Evolutionary conservation across 1,140 invertebrate genomes (phyloP).

Genomic region (Apocrypta bakeri): DNA sequence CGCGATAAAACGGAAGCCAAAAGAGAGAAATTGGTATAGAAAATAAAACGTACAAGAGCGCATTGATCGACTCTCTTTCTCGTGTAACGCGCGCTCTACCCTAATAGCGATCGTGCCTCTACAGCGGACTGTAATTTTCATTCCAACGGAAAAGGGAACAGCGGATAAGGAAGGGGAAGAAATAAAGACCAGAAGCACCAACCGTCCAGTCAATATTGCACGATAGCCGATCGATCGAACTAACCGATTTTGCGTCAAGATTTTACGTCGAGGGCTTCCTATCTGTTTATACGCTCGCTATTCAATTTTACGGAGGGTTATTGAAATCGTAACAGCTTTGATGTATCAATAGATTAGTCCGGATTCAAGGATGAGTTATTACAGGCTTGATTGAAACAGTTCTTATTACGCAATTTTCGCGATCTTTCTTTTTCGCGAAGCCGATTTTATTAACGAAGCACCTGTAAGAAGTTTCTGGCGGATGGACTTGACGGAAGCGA

Average conservation of each 20-base stretch:
- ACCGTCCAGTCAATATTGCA: constrained; percentile 14
- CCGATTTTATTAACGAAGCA: not conserved
- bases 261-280: not conserved
- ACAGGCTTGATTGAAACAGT: not conserved
- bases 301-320: constrained; percentile 9
- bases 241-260: not conserved
- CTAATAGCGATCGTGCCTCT: constrained; percentile 57
- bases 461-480: no score
- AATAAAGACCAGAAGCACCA: constrained; percentile 36
- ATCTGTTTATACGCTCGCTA: not conserved
- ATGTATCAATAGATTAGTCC: not conserved
- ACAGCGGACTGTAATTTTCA: constrained; percentile 63
- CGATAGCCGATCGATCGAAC: constrained; percentile 33
- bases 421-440: no score
- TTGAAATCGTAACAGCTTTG: not conserved
- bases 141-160: constrained; percentile 59
- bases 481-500: not conserved
- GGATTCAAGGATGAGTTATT: not conserved
- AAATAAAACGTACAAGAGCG: not conserved
- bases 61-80: not conserved
- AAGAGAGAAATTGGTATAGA: constrained; percentile 12
- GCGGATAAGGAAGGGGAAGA: not conserved
- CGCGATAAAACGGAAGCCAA: not conserved
- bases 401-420: not conserved
- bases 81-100: constrained; percentile 14